Evolutionary conservation across 2,797 vertebrate genomes (phyloP), one percentile per base, ranked within the genome.

Genomic region (Paedocypris micromegethes): DNA sequence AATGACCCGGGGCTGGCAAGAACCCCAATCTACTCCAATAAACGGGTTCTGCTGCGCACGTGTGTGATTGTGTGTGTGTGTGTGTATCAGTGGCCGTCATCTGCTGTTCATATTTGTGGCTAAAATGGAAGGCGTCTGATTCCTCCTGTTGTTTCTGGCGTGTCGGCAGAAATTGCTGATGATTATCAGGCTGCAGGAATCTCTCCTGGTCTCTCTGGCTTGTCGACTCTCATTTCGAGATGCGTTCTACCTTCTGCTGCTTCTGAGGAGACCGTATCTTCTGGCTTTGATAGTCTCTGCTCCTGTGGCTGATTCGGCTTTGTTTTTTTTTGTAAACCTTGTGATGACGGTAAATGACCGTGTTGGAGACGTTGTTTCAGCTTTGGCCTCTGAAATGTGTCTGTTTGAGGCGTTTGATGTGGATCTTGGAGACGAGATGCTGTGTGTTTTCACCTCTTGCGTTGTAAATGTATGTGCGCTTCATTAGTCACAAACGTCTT

Each of bases 81-180:
- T 23, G 23, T 23, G 23, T 23, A 23, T 23, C 23, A 23, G 23
- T 23, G 23, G 23, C 23, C 23, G 23, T 23, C 23, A 23, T 23
- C 23, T 23, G 23, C 23, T 23, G 1, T 23, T 23, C 23, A 23
- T 1, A 23, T 23, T 23, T 23, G 23, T 23, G 23, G 23, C 23
- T 23, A 23, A 23, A 23, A 23, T 23, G 23, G 23, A 23, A 23
- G 23, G 23, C 23, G 23, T 23, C 23, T 23, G 23, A 23, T 23
- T 23, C 23, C 23, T 23, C 23, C 23, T 23, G 23, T 23, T 23
- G 23, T 23, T 83, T 87, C 80, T 81, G 73, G 70, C 72, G 81
- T 79, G 80, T 84, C 73, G 72, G 71, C 83, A 83, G 85, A 89
- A 87, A 88, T 90, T 86, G 86, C 84, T 88, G 88, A 88, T 89